A percentile compares a stretch with the other conserved stretches of the same genome.
These are phyloP conservation scores for Nebria ingens DNA, from an alignment of 1,140 invertebrate genomes.

Conservation along the genomic window DNA sequence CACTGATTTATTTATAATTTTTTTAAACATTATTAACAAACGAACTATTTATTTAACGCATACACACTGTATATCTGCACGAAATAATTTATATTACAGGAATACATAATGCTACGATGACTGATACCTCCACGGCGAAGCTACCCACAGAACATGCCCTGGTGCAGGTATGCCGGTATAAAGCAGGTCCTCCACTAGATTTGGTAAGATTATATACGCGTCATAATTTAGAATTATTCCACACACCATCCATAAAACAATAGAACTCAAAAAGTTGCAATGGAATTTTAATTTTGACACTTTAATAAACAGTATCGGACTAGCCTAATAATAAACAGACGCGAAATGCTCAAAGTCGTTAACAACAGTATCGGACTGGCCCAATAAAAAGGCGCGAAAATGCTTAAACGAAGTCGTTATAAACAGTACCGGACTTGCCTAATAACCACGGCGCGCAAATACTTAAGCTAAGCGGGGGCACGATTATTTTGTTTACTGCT, in stretches of 20 bases:
- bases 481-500: no score
- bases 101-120: slow-evolving; percentile 19
- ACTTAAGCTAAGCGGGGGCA: no score
- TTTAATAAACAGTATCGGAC: neutral
- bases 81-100: neutral
- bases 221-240: neutral
- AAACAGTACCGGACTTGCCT: no score
- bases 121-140: slow-evolving; percentile 27
- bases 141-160: slow-evolving; percentile 25
- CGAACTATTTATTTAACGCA: neutral
- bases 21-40: neutral
- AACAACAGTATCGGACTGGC: neutral
- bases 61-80: neutral
- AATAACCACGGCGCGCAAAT: no score
- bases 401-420: no score
- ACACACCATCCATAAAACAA: neutral
- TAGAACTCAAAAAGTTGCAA: no score
- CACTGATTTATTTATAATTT: neutral
- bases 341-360: neutral
- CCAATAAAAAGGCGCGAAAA: neutral
- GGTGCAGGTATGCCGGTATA: slow-evolving; percentile 26
- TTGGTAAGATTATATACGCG: neutral
- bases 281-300: neutral
- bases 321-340: neutral
- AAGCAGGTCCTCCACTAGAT: slow-evolving; percentile 26